Evolutionary conservation across 2,797 vertebrate species (phyloP).

Genomic region (Leontopithecus rosalia): DNA sequence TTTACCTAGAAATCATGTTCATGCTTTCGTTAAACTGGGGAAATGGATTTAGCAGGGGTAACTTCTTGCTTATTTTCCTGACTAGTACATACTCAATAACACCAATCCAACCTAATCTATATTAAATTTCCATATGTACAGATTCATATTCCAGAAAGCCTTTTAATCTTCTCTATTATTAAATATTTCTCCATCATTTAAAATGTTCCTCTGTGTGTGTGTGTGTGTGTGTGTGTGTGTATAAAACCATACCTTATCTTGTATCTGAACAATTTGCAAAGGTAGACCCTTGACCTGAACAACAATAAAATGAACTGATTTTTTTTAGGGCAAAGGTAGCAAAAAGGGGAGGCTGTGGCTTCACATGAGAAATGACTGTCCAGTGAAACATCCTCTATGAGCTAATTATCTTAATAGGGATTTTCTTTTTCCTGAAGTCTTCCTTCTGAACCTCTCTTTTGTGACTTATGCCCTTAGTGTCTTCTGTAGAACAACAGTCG

Average conservation of each 20-base stretch:
- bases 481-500: conserved; percentile 64
- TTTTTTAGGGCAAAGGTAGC: conserved; percentile 45
- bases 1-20: background rate
- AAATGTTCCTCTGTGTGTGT: background rate
- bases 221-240: background rate
- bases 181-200: background rate
- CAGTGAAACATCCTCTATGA: conserved; percentile 13
- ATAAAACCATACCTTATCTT: background rate
- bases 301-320: background rate
- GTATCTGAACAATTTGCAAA: background rate
- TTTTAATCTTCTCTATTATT: background rate
- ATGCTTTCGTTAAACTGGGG: background rate
- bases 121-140: background rate
- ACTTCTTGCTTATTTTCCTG: conserved; percentile 5
- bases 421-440: conserved; percentile 35
- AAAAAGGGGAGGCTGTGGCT: background rate
- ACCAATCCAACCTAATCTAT: background rate
- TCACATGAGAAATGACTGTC: background rate
- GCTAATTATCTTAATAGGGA: conserved; percentile 57
- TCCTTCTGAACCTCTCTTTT: conserved; percentile 56
- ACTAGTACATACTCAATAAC: background rate
- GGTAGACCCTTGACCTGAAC: background rate
- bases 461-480: conserved; percentile 60
- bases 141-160: background rate
- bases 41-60: background rate